Percentiles rank a stretch among this genome's conserved stretches.
phyloP scores from a whole-genome alignment of 1,140 invertebrate genomes.

The Matsumurasca onukii region DNA sequence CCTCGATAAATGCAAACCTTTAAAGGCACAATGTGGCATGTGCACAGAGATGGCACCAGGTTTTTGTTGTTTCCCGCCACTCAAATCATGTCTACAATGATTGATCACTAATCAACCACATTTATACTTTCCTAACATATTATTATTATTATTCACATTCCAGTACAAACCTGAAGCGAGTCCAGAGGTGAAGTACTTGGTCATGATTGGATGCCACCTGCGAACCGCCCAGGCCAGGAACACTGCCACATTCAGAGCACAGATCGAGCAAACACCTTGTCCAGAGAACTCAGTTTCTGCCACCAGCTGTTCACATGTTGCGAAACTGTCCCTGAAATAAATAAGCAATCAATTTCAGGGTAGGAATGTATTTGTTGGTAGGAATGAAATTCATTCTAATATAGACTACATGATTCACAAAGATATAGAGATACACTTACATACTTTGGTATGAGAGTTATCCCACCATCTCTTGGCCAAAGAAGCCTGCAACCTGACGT shows the following conservation, averaged over 20 bases:
- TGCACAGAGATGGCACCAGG: too few species aligned
- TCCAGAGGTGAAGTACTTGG: constrained; percentile 82
- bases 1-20: too few species aligned
- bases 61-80: too few species aligned
- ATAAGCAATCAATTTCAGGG: too few species aligned
- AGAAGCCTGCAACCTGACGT: constrained; percentile 61
- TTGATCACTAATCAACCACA: too few species aligned
- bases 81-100: too few species aligned
- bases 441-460: constrained; percentile 54
- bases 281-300: constrained; percentile 68
- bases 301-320: constrained; percentile 68
- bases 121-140: too few species aligned
- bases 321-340: constrained; percentile 54
- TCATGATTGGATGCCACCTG: constrained; percentile 69
- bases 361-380: too few species aligned
- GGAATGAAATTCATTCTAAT: background rate
- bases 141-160: too few species aligned
- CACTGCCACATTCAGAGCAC: constrained; percentile 75
- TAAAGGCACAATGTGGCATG: too few species aligned
- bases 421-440: constrained; percentile 1
- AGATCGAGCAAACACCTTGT: constrained; percentile 82
- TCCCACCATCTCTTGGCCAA: constrained; percentile 40
- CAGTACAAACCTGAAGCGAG: constrained; percentile 77
- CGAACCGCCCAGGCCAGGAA: constrained; percentile 83
- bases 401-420: constrained; percentile 15